Evolutionary conservation across 2,888 invertebrate species (phyloP).

Genomic region (Hemicrepidius hirtus): DNA sequence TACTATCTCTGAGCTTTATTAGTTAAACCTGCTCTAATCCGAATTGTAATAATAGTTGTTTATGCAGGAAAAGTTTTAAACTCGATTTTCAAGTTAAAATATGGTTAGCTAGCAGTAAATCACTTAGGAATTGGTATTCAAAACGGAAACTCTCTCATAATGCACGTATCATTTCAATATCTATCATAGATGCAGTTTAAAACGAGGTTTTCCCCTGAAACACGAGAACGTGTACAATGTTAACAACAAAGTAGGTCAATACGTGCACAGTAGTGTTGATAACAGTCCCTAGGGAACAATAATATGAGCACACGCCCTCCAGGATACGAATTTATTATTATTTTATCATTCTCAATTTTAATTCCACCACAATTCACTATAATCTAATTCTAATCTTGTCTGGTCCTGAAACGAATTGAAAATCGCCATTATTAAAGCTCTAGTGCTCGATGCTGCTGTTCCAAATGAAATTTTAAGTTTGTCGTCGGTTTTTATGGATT

Average conservation of each 20-base stretch:
- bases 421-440: neutral
- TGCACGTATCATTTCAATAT: slow-evolving; percentile 55
- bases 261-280: slow-evolving; percentile 39
- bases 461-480: slow-evolving; percentile 43
- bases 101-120: neutral
- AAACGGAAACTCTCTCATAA: slow-evolving; percentile 26
- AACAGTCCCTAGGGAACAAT: neutral
- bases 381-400: slow-evolving; percentile 7
- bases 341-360: slow-evolving; percentile 5
- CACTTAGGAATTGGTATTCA: slow-evolving; percentile 7
- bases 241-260: slow-evolving; percentile 56
- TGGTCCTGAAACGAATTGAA: neutral
- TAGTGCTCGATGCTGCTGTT: neutral
- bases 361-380: neutral
- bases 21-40: slow-evolving; percentile 11
- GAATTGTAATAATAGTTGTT: slow-evolving; percentile 9
- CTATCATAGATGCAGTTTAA: slow-evolving; percentile 49
- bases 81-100: neutral
- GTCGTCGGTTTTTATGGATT: slow-evolving; percentile 42
- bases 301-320: neutral
- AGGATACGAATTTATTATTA: slow-evolving; percentile 15
- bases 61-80: slow-evolving; percentile 1
- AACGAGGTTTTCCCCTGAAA: slow-evolving; percentile 43
- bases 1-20: slow-evolving; percentile 1
- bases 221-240: slow-evolving; percentile 50